These are phyloP conservation scores for Oreochromis grahami DNA, from an alignment of 2,797 vertebrate genomes.

Conservation along the genomic window DNA sequence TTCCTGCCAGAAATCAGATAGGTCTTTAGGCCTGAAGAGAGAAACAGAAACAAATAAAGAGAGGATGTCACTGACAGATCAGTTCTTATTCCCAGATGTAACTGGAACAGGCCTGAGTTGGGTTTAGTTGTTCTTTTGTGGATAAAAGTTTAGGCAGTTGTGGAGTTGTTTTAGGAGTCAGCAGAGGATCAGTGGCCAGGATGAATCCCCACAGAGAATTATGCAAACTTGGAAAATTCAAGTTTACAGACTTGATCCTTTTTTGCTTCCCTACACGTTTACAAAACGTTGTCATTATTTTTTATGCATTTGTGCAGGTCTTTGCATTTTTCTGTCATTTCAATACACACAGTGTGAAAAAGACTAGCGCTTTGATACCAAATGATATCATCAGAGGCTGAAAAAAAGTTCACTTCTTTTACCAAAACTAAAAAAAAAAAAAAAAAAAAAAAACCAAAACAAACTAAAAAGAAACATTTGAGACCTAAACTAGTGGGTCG, in stretches of 20 bases:
- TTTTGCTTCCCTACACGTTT: background rate
- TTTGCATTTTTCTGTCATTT: background rate
- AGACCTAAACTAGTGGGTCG: background rate
- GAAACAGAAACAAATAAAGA: background rate
- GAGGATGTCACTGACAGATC: background rate
- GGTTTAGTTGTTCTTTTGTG: background rate
- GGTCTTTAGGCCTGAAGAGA: constrained; percentile 85
- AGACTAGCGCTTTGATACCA: background rate
- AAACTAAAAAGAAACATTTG: background rate
- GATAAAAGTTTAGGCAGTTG: background rate
- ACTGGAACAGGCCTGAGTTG: background rate
- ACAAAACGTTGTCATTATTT: background rate
- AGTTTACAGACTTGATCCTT: constrained; percentile 14
- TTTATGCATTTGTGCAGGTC: background rate
- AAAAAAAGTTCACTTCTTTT: background rate
- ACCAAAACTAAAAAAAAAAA: accelerated
- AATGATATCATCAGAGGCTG: background rate
- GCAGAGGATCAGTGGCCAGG: background rate
- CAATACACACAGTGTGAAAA: background rate
- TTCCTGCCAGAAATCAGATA: constrained; percentile 90
- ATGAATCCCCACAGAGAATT: constrained; percentile 10
- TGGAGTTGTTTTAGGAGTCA: constrained; percentile 16
- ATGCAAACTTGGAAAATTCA: constrained; percentile 14
- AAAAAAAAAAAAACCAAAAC: accelerated
- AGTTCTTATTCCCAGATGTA: background rate